Conservation (phyloP, 2,888 invertebrate genomes). For the Tanaodytes sp. region DNA sequence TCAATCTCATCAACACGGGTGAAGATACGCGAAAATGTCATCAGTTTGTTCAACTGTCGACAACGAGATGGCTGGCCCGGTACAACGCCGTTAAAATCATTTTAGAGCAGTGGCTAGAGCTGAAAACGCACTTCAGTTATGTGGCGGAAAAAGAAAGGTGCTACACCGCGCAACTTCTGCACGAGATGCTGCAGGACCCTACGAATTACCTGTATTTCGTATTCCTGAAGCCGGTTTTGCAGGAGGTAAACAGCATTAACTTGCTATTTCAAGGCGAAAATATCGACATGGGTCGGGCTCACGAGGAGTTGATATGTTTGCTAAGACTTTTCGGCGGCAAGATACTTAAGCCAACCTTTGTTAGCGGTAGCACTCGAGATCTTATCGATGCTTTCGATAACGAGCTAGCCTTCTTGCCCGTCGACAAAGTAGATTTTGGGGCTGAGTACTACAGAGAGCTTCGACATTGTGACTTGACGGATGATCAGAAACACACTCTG, state of each 20-base stretch:
- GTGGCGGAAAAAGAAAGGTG: slow-evolving; percentile 40
- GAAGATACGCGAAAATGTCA: slow-evolving; percentile 23
- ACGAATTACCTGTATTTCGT: slow-evolving; percentile 30
- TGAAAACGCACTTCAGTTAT: neutral
- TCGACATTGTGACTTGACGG: neutral
- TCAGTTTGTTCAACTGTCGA: slow-evolving; percentile 45
- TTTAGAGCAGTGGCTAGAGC: slow-evolving; percentile 29
- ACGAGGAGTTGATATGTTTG: neutral
- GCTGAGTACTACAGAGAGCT: slow-evolving; percentile 1
- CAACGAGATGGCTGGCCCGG: slow-evolving; percentile 54
- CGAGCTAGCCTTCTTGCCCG: slow-evolving; percentile 19
- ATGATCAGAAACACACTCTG: neutral
- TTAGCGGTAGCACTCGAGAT: neutral
- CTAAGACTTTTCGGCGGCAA: neutral
- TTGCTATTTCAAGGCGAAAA: neutral
- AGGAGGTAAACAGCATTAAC: neutral
- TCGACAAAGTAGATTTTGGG: slow-evolving; percentile 23
- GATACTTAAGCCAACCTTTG: neutral
- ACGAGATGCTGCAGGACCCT: slow-evolving; percentile 37
- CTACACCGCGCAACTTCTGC: slow-evolving; percentile 31
- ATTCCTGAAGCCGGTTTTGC: slow-evolving; percentile 19
- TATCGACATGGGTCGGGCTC: neutral
- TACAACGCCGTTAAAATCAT: slow-evolving; percentile 50
- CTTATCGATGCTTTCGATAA: slow-evolving; percentile 14
- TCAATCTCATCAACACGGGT: slow-evolving; percentile 42